Evolutionary conservation across 2,888 invertebrate species (phyloP), one percentile per base, ranked within the genome.

Genomic region (Eupithecia centaureata): DNA sequence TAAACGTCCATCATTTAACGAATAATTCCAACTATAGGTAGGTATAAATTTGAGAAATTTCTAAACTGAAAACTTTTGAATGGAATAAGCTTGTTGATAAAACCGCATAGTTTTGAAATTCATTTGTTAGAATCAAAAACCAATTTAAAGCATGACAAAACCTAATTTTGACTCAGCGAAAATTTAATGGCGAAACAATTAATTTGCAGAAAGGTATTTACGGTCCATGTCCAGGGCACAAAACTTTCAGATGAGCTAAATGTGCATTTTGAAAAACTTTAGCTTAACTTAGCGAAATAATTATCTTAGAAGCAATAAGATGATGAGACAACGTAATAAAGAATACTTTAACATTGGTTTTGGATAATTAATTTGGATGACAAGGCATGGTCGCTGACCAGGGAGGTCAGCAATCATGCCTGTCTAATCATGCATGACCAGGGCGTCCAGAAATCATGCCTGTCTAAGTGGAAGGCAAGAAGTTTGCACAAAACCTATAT

Each of bases 101-200:
- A 25, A 54, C 54, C 30, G 4, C 30, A 5, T 7, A 30, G 54
- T 56, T 56, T 54, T n/a, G n/a, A 30, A 56, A 28, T 56, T 10
- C 18, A 30, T 56, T 30, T 30, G 54, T 1, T 30, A n/a, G 8
- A n/a, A 10, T 30, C 54, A 28, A 56, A 52, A 56, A 56, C n/a
- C 30, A 56, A 56, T 56, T 56, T 18, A 30, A 54, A 28, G n/a
- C 54, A 28, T 28, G 54, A 56, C 28, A n/a, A 30, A 8, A 28
- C n/a, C 54, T 56, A 56, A 56, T 15, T 56, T 28, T 28, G n/a
- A 56, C 54, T 30, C 54, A n/a, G 30, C 54, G n/a, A 30, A n/a
- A 56, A 56, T 56, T 27, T n/a, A n/a, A 28, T 54, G n/a, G 30
- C 5, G 3, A 54, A 54, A 30, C 54, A 27, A 54, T 30, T 54